Conservation (phyloP, 2,113 vertebrate species). For the Amphiprion ocellaris region DNA sequence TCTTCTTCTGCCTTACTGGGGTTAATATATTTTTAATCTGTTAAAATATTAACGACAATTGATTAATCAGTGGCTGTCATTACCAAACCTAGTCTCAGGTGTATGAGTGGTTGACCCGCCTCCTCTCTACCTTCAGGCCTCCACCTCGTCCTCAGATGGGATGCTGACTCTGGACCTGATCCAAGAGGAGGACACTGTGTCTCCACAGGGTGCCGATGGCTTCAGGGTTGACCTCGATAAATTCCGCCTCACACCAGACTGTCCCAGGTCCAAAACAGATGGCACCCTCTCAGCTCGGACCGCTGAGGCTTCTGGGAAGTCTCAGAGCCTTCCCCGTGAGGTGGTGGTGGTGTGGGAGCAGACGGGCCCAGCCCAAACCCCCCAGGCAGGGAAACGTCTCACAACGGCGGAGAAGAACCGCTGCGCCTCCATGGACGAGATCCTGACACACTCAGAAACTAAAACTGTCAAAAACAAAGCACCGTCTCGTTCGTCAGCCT, state of each 20-base stretch:
- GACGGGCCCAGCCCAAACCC: conserved; percentile 78
- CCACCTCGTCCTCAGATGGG: conserved; percentile 92
- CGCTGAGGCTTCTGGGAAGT: conserved; percentile 59
- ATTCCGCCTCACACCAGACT: conserved; percentile 67
- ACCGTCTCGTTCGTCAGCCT: conserved; percentile 39
- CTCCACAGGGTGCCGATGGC: conserved; percentile 48
- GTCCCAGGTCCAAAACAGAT: conserved; percentile 83
- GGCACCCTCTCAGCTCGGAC: conserved; percentile 40
- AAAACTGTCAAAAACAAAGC: conserved; percentile 50
- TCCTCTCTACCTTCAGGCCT: conserved; percentile 84
- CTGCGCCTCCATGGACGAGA: conserved; percentile 93
- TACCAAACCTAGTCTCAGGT: too few relatives aligned
- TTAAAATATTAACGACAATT: too few relatives aligned
- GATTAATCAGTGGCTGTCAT: too few relatives aligned
- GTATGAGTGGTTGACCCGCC: neutral
- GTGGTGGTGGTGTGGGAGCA: conserved; percentile 76
- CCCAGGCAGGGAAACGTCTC: conserved; percentile 85
- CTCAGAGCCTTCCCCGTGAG: conserved; percentile 79
- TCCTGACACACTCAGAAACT: conserved; percentile 85
- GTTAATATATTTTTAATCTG: too few relatives aligned
- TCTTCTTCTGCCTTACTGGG: too few relatives aligned
- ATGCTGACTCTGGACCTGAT: conserved; percentile 96
- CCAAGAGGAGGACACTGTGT: conserved; percentile 89
- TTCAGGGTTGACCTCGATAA: conserved; percentile 85
- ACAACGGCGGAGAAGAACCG: conserved; percentile 85